These are phyloP conservation scores for Crocuta crocuta DNA, from an alignment of 2,113 vertebrate species.

Conservation along the genomic window DNA sequence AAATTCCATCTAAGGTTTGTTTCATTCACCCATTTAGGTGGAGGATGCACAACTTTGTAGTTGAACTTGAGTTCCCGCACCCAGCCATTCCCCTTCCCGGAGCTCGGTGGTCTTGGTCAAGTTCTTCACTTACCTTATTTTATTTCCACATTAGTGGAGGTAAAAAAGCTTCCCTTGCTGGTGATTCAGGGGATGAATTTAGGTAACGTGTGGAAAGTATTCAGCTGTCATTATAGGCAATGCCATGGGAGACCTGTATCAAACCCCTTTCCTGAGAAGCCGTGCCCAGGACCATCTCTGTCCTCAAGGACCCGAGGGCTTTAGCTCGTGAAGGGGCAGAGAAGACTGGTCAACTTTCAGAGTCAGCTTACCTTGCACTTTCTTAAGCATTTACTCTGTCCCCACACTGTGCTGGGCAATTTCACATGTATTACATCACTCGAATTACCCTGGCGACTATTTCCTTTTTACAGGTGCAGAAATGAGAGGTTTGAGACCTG, in stretches of 20 bases:
- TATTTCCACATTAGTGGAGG: not conserved
- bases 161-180: not conserved
- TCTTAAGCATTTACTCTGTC: not conserved
- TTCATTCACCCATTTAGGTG: not conserved
- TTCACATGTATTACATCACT: fast-evolving
- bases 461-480: not conserved
- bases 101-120: not conserved
- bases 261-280: not conserved
- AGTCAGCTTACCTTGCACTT: not conserved
- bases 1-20: fast-evolving
- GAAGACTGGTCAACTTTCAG: not conserved
- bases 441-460: no score
- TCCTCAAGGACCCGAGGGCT: not conserved
- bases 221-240: not conserved
- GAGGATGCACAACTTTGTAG: not conserved
- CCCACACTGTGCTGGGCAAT: no score
- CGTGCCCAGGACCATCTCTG: fast-evolving
- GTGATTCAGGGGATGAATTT: not conserved
- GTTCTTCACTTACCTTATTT: not conserved
- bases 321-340: fast-evolving
- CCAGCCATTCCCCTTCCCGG: not conserved
- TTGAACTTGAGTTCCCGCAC: fast-evolving
- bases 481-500: not conserved
- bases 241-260: not conserved
- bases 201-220: not conserved